Evolutionary conservation across 2,113 vertebrate species (phyloP).

Genomic region (Tachysurus vachellii): DNA sequence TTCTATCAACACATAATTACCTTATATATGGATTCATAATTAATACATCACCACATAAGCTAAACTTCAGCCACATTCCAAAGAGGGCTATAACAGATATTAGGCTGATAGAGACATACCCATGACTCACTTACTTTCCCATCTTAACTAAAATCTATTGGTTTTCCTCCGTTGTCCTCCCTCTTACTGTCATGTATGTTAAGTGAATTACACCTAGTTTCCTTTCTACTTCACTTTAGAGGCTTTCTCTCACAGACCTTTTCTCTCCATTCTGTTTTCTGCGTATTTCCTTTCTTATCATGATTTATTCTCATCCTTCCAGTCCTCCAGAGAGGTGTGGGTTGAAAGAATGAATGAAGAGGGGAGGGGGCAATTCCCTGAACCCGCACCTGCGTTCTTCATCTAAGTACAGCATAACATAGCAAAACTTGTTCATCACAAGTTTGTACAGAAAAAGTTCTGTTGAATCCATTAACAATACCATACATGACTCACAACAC

Average conservation of each 20-base stretch:
- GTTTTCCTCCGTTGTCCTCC: neutral
- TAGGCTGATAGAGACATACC: neutral
- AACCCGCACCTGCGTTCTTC: slow-evolving; percentile 66
- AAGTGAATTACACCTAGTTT: neutral
- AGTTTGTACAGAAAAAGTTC: slow-evolving; percentile 55
- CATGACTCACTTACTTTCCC: neutral
- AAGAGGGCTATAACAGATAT: neutral
- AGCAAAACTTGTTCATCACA: slow-evolving; percentile 62
- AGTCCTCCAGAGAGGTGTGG: slow-evolving; percentile 64
- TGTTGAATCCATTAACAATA: slow-evolving; percentile 71
- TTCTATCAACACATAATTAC: neutral
- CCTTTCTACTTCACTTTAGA: neutral
- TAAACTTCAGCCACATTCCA: neutral
- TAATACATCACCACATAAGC: neutral
- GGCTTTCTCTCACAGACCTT: neutral
- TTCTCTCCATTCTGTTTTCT: slow-evolving; percentile 9
- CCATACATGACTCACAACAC: neutral
- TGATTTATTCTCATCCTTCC: slow-evolving; percentile 61
- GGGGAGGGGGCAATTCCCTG: slow-evolving; percentile 39
- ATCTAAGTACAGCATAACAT: slow-evolving; percentile 68
- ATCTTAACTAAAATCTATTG: neutral
- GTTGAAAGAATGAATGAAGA: slow-evolving; percentile 33
- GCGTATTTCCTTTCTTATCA: slow-evolving; percentile 59
- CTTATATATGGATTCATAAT: neutral
- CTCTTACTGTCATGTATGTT: neutral